These are phyloP conservation scores for Ciconia stormi DNA, from an alignment of 2,113 vertebrate genomes.

Conservation along the genomic window DNA sequence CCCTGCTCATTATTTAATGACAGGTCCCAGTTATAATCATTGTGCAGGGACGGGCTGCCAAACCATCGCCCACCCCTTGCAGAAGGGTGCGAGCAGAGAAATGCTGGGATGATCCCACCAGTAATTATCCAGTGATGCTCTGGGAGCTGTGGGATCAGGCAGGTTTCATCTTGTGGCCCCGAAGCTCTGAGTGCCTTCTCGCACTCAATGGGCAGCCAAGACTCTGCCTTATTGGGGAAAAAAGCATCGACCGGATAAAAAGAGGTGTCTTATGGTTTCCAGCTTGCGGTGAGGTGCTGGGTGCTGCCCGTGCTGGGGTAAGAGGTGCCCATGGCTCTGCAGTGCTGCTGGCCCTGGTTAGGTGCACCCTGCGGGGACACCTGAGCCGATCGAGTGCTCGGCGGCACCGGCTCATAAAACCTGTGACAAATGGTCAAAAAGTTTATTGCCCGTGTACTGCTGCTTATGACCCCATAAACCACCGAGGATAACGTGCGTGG, in stretches of 20 bases:
- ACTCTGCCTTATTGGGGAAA: not conserved
- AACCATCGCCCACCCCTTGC: not conserved
- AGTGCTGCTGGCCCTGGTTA: not conserved
- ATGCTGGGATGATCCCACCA: not conserved
- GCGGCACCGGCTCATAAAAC: not conserved
- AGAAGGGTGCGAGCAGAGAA: not conserved
- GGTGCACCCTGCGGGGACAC: rapidly evolving
- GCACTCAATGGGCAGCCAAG: not conserved
- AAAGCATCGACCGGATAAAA: not conserved
- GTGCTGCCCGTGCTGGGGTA: not conserved
- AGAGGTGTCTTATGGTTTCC: not conserved
- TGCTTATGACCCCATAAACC: not conserved
- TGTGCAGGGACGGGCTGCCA: not conserved
- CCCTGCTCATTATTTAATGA: not conserved
- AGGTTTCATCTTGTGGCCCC: not conserved
- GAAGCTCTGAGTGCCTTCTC: not conserved
- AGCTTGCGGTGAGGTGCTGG: not conserved
- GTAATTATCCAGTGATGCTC: not conserved
- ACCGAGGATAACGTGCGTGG: not conserved
- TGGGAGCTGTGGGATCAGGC: not conserved
- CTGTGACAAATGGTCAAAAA: not conserved
- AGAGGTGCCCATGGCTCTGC: not conserved
- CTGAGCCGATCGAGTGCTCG: not conserved
- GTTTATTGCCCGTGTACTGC: not conserved
- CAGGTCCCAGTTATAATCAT: not conserved